Evolutionary conservation across 1,140 invertebrate species (phyloP), one percentile per base, ranked within the genome.

Genomic region (Hirudo medicinalis): DNA sequence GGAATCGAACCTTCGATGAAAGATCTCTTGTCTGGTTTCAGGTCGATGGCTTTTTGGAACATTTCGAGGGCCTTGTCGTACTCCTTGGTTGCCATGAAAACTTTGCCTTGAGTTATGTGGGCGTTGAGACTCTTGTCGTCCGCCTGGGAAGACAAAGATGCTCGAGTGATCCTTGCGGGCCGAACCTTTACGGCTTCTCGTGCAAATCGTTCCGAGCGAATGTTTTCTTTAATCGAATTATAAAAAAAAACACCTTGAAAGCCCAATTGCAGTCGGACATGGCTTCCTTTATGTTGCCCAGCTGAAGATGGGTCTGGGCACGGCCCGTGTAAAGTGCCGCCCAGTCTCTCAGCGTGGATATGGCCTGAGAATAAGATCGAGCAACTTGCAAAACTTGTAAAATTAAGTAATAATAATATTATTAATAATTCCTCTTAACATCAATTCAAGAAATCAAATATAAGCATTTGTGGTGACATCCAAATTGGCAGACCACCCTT

Each of bases 231-330:
- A n/a, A 8, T 25, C 57, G 13, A 63, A n/a, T 32, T 32, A 63
- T 63, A 19, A 22, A 22, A 63, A 63, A 63, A 63, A 63, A 63
- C 9, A 63, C 57, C 57, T 32, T 63, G 29, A 63, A 63, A 8
- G 57, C 57, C 57, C 57, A 63, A 22, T 22, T 32, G 29, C 57
- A 63, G 15, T 63, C 57, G 17, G 57, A 63, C 57, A 63, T 25
- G 11, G 57, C 57, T 32, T 63, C 57, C 57, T 63, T 63, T 11
- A 25, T 13, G 13, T 63, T 63, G 29, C 57, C 57, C 22, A 63
- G 20, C 57, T 63, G 57, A 22, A 32, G 22, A 25, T 63, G 57
- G 19, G 29, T 32, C 57, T 63, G 57, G 57, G 57, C 57, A 25
- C 57, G 22, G 13, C 57, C 22, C 1, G 57, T 63, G 29, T 63